Evolutionary conservation across 2,888 invertebrate genomes (phyloP).

Genomic region (Spatulosminthurus flaviceps): DNA sequence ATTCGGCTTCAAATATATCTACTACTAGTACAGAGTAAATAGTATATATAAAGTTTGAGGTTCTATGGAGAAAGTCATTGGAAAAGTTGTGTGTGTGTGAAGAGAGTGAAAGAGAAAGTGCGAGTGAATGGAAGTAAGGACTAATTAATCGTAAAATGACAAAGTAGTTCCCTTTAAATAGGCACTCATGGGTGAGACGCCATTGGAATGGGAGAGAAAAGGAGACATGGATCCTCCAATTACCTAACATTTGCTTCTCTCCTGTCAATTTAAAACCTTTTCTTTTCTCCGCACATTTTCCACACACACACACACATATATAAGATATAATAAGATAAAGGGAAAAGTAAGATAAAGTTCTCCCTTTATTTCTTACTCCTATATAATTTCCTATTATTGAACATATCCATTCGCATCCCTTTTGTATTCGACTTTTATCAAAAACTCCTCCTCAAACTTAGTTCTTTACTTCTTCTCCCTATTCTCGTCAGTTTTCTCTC

Average conservation of each 20-base stretch:
- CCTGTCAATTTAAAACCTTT: not conserved
- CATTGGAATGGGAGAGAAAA: not conserved
- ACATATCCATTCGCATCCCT: too few species aligned
- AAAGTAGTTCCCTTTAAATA: slow-evolving; percentile 1
- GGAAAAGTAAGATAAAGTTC: too few species aligned
- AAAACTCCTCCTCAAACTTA: not conserved
- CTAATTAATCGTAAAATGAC: slow-evolving; percentile 21
- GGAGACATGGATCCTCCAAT: slow-evolving; percentile 20
- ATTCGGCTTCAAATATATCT: too few species aligned
- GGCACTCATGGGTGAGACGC: slow-evolving; percentile 12
- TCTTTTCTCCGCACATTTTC: not conserved
- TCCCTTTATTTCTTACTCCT: too few species aligned
- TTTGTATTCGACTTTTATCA: too few species aligned
- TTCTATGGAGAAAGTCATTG: too few species aligned
- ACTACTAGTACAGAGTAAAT: too few species aligned
- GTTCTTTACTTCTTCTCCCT: too few species aligned
- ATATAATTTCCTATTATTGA: too few species aligned
- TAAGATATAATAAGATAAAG: not conserved
- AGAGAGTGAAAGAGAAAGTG: not conserved
- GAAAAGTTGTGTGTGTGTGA: too few species aligned
- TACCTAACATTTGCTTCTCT: slow-evolving; percentile 23
- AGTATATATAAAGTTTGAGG: too few species aligned
- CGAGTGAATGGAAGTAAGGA: slow-evolving; percentile 10
- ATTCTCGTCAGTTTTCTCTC: not conserved
- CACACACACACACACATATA: slow-evolving; percentile 10